Percentiles rank a stretch among this genome's conserved stretches.
phyloP scores from a whole-genome alignment of 2,113 vertebrate species.

The Sinosuthora webbiana region DNA sequence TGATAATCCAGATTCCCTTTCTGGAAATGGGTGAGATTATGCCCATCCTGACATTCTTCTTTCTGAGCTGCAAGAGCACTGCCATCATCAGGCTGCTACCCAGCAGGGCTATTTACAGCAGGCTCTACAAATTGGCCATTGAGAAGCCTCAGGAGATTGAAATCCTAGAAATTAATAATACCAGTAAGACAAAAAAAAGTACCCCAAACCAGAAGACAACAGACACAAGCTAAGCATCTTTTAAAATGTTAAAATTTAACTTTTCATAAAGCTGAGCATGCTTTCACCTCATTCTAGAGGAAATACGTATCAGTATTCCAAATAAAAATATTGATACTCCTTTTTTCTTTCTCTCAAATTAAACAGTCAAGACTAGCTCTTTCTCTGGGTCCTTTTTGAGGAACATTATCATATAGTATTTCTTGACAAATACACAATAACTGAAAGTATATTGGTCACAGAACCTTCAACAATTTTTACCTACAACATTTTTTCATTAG shows the following conservation, averaged over 20 bases:
- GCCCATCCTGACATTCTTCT: rapidly evolving
- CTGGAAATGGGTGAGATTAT: background rate
- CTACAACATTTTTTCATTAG: background rate
- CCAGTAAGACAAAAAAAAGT: background rate
- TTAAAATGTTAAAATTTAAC: background rate
- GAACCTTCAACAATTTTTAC: constrained; percentile 33
- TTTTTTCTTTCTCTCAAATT: constrained; percentile 45
- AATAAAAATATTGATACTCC: constrained; percentile 32
- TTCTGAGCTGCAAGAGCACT: background rate
- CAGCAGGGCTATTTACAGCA: background rate
- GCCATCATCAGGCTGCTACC: background rate
- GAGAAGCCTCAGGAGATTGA: background rate
- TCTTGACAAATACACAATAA: constrained; percentile 40
- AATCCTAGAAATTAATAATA: background rate
- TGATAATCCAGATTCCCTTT: background rate
- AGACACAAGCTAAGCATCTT: background rate
- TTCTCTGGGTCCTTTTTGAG: constrained; percentile 48
- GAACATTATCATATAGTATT: constrained; percentile 36
- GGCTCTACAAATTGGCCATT: background rate
- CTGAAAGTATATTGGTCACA: constrained; percentile 19
- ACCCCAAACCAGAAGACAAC: background rate
- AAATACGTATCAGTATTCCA: background rate
- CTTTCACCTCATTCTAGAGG: background rate
- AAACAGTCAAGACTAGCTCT: constrained; percentile 20
- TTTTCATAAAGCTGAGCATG: background rate